Base-by-base conservation (phyloP, 2,797 vertebrate species). In the Tragelaphus eurycerus region DNA sequence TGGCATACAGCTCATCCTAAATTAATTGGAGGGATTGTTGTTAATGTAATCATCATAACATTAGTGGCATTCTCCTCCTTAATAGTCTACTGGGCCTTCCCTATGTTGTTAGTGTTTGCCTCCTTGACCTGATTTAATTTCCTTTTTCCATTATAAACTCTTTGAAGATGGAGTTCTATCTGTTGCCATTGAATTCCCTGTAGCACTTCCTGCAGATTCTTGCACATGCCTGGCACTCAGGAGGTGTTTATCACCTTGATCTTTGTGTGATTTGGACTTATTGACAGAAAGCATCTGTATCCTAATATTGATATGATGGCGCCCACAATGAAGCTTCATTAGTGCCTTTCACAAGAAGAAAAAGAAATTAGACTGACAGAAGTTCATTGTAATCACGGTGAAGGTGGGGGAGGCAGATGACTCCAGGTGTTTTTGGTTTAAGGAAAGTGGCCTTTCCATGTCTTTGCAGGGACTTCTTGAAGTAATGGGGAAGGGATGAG, bases 381-480 rank as follows among this genome's bases (percentile, higher is more conserved):
- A 95, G 86, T 57, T 46, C 1, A 4, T 57, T 89, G 54, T 90
- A 90, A 76, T 82, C 92, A 43, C 48, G 54, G 74, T 43, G 50
- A 59, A 52, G 79, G n/a, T 16, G 4, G 34, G 60, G 84, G 43
- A 57, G 38, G 31, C 55, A 16, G 43, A 81, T 38, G 85, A 90
- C 15, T 96, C 86, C 97, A 96, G 95, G 94, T 93, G 94, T 93
- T 97, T 97, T 93, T 48, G 57, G 57, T 89, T 95, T 96, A 93
- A 90, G 92, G 81, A 95, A 83, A 86, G 64, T 86, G 84, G 86
- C 86, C 84, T 82, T 57, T 55, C 48, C 8, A 0, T 93, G 64
- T 96, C 78, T 94, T 96, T 13, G 4, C 92, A 52, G 67, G 52
- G 81, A 60, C 74, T 86, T 81, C 93, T 97, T 88, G 55, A 62